Percentiles rank a stretch among this genome's conserved stretches.
These are phyloP conservation scores for Merops nubicus DNA, from an alignment of 2,113 vertebrate species.

Conservation along the genomic window DNA sequence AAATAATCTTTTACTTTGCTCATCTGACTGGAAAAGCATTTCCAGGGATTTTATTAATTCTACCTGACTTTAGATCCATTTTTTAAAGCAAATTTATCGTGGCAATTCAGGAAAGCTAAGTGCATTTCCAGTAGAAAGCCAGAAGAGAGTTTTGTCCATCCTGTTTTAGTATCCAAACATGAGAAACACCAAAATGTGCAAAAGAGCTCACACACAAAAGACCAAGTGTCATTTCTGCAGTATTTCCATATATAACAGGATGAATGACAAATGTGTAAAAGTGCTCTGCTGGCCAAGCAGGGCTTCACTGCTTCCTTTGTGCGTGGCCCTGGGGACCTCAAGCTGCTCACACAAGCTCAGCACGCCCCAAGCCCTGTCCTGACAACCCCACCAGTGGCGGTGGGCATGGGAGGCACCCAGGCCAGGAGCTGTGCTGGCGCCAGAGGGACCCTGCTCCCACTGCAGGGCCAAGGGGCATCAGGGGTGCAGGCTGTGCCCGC, in stretches of 20 bases:
- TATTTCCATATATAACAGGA: background rate
- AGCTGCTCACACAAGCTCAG: background rate
- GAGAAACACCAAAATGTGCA: background rate
- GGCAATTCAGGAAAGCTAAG: background rate
- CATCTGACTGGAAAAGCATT: background rate
- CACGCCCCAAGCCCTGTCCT: background rate
- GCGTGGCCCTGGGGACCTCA: rapidly evolving
- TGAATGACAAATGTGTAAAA: background rate
- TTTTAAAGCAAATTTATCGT: background rate
- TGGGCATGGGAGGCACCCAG: rapidly evolving
- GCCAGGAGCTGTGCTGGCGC: background rate
- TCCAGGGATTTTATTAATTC: background rate
- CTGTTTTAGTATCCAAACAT: background rate
- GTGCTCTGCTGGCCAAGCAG: background rate
- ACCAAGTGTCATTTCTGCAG: background rate
- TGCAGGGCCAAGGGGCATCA: background rate
- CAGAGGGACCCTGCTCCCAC: rapidly evolving
- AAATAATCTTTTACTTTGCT: background rate
- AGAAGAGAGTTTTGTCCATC: background rate
- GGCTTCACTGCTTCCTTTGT: background rate
- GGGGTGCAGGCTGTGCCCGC: background rate
- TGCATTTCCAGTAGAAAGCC: background rate
- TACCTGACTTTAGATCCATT: background rate
- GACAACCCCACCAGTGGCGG: background rate
- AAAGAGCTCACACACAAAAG: background rate